Evolutionary conservation across 2,888 invertebrate species (phyloP), one percentile per base, ranked within the genome.

Genomic region (Pyrgus malvae): DNA sequence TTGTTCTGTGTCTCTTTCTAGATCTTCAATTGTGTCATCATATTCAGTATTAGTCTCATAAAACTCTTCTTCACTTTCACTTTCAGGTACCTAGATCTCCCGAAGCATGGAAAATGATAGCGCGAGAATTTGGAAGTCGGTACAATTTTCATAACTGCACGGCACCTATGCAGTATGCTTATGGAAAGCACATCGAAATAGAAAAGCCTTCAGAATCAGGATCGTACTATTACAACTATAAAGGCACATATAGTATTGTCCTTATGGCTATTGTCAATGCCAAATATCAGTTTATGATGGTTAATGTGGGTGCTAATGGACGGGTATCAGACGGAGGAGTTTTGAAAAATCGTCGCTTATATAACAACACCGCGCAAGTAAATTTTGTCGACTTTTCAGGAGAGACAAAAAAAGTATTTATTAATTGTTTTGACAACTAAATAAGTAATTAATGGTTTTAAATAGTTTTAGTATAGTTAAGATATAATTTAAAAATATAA

Each of bases 211-310:
- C 23, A 41, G 19, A 49, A 27, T 48, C 51, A 37, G 54, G 56
- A 42, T 58, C 49, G 35, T 46, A 45, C 41, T 56, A 55, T 45
- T 60, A 23, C 44, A 60, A 57, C 41, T 60, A 60, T 53, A 50
- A 38, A 42, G 25, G 46, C 48, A 23, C 23, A 38, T 55, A 23
- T 23, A 62, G 60, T 48, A 56, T 57, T 44, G 57, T 58, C 12
- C 54, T 62, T 23, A 51, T 62, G 55, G 60, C 40, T 23, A 51
- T 60, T 42, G 54, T 33, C 21, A 56, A 58, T 29, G 58, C 58
- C 29, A 57, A 59, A 37, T 57, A 57, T 51, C 21, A 62, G 56
- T 59, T 63, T 33, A 38, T 44, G 12, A 48, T 48, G 29, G 51
- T 55, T 53, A 51, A 57, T 55, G 40, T 57, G 41, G 57, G 55